Base-by-base conservation (phyloP, 2,797 vertebrate species). In the Botia almorhae region DNA sequence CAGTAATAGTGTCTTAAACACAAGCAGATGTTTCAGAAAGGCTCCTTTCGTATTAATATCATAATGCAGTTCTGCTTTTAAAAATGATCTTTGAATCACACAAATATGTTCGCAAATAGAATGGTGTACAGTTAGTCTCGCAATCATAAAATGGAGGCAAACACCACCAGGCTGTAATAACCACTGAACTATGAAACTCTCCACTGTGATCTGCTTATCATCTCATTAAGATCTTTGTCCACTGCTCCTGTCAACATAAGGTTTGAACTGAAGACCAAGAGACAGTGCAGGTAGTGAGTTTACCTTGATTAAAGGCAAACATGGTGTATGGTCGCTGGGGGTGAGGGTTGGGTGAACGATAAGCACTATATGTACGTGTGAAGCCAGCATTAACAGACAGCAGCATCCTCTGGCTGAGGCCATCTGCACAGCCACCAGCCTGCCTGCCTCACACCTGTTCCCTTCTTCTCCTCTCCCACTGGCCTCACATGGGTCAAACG, bases 401-500 rank as follows among this genome's bases (percentile, higher is more conserved):
- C 89, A 88, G 88, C 89, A 85, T 93, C 81, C 75, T 92, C 92
- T 92, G 69, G 77, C 92, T 92, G 91, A 87, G 92, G 91, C 93
- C 93, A 95, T 94, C 94, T 96, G 94, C 93, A 90, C 92, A 93
- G 91, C 91, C 92, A 92, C 93, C 94, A 94, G 94, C 84, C 77
- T 46, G 77, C 89, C 92, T 88, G 89, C 92, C 90, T 95, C 95
- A 94, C 96, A 97, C 96, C 96, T 97, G 95, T 96, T 93, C 88
- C 89, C 92, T 90, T 83, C 79, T 76, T 50, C 69, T 71, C 33
- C 56, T 51, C 84, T 83, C 76, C 67, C 67, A 81, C 78, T 77
- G 81, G 87, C 79, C 88, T 89, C 87, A 85, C 81, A 63, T 53
- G 86, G 90, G 92, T 92, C 92, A 92, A 91, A 90, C 67, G 80